Base-by-base conservation (phyloP, 37 sponge, comb jelly and placozoan species). In the Hormiphora californensis region DNA sequence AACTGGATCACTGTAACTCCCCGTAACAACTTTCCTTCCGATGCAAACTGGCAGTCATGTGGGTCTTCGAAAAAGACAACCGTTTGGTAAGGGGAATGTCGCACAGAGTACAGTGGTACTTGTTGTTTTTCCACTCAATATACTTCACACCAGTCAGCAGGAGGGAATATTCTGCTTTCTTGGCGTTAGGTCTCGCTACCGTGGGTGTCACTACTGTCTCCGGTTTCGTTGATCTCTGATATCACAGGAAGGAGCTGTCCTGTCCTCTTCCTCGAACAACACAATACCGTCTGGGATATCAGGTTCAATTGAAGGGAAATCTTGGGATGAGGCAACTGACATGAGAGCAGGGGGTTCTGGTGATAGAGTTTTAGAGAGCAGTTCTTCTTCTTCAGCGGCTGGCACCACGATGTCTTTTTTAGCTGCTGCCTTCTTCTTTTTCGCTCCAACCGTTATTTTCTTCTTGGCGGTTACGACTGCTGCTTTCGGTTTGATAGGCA, bases 81-180 rank as follows among this genome's bases (percentile, higher is more conserved):
- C 59, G 28, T 30, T 32, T 73, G 44, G 21, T 43, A 43, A 17
- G n/a, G n/a, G n/a, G 40, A 8, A 73, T 33, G 21, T 73, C 81
- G 25, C 81, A 73, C 38, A 73, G 38, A 19, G 46, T 36, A 40
- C 81, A 73, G 81, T 73, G 12, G 81, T 32, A 73, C 4, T 22
- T 11, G 0, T 46, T 22, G 0, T 11, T 46, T 19, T 19, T 33
- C 8, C 35, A 9, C 25, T 41, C 43, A 43, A 73, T n/a, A 33
- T 40, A 36, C 9, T 39, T 73, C 8, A 40, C 36, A 37, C 81
- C 81, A n/a, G 25, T 36, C 3, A 73, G 5, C 41, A 33, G 12
- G 2, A 46, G 35, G 3, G 81, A 22, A 3, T 39, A 22, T 39
- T 7, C 43, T 28, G 37, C 67, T 5, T 31, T 12, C 51, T 12